Evolutionary conservation across 1,140 invertebrate genomes (phyloP), one percentile per base, ranked within the genome.

Genomic region (Anoplolepis gracilipes): DNA sequence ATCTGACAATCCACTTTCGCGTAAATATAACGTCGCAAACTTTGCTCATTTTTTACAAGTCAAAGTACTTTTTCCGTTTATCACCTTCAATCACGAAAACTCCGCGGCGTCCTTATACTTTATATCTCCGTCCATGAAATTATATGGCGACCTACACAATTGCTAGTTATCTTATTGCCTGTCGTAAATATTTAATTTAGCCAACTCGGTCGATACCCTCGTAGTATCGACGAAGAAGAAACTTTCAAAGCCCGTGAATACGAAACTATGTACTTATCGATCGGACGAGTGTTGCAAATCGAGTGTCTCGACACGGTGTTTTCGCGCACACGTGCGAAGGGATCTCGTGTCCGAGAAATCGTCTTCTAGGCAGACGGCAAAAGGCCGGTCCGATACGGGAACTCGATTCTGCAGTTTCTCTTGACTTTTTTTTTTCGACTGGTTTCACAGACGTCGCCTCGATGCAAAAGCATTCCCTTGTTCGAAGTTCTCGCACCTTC

Each of bases 391-490:
- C 84, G 57, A 79, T 42, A 78, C 28, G 42, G 30, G 55, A 62
- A 82, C 55, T 78, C 88, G 79, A 85, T 78, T 90, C 85, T 59
- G 76, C 79, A 84, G 87, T 89, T 89, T 85, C 62, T 49, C 49
- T 28, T 69, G 84, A 84, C 82, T 85, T 78, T 78, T 82, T 86
- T 84, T 85, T 86, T 90, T 82, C 53, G 36, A 57, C 79, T 72
- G 69, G 85, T 89, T 85, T 86, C 82, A 49, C 46, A 85, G 75
- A 84, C 65, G 84, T 87, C 78, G 88, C 76, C 69, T 57, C 88
- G 84, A 92, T 91, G 90, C 91, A 89, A 92, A 92, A 92, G 91
- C 91, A 92, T 92, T 92, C 91, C 79, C 91, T 92, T 92, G 91
- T 92, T 91, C 90, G 78, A 92, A 91, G 86, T 90, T 90, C 33